Evolutionary conservation across 1,140 invertebrate species (phyloP).

Genomic region (Drosophila triauraria): DNA sequence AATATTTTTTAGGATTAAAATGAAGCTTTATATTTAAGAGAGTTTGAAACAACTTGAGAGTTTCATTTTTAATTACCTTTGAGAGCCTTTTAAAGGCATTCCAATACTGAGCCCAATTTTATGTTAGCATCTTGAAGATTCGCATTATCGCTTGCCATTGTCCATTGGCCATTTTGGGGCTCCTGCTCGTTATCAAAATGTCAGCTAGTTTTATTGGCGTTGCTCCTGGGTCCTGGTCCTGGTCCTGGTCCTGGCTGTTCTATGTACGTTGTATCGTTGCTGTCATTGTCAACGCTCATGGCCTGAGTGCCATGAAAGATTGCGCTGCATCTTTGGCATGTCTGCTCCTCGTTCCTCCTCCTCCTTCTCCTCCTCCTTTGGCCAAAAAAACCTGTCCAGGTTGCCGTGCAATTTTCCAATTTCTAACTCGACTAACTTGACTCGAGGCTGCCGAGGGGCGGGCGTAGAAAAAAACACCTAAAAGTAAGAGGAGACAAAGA

Average conservation of each 20-base stretch:
- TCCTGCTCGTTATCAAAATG: constrained; percentile 69
- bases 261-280: constrained; percentile 15
- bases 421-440: constrained; percentile 68
- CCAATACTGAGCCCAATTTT: background rate
- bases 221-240: background rate
- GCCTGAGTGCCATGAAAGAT: constrained; percentile 63
- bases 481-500: background rate
- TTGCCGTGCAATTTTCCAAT: constrained; percentile 75
- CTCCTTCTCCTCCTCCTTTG: background rate
- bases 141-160: constrained; percentile 31
- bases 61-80: background rate
- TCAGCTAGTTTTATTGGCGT: constrained; percentile 41
- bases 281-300: constrained; percentile 60
- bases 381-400: constrained; percentile 33
- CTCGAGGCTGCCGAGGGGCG: constrained; percentile 27
- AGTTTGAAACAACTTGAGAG: background rate
- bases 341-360: constrained; percentile 3
- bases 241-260: background rate
- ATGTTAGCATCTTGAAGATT: constrained; percentile 18
- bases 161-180: constrained; percentile 55
- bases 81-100: background rate
- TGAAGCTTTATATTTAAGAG: background rate
- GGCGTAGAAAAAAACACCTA: constrained; percentile 32
- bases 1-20: background rate
- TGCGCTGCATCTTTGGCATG: constrained; percentile 64